These are phyloP conservation scores for Phalloptychus januarius DNA, from an alignment of 2,797 vertebrate species.

Conservation along the genomic window DNA sequence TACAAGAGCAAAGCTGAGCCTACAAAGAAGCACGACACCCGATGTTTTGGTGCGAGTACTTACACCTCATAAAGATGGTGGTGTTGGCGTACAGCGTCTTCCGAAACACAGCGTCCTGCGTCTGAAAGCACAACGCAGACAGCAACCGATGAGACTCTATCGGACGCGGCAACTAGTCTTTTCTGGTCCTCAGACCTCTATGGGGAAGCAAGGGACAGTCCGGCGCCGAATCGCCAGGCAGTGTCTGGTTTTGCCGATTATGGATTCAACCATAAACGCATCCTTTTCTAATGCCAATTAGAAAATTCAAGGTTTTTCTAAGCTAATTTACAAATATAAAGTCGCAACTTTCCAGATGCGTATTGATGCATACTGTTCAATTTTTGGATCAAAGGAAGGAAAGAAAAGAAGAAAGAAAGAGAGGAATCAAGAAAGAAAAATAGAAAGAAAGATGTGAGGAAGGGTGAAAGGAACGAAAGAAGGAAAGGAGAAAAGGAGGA, in stretches of 20 bases:
- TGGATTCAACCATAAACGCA: background rate
- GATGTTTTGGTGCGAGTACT: constrained; percentile 60
- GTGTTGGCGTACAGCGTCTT: constrained; percentile 93
- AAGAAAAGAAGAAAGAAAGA: background rate
- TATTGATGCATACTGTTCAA: background rate
- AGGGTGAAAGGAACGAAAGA: background rate
- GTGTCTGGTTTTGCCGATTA: background rate
- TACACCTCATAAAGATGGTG: constrained; percentile 91
- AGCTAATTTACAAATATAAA: background rate
- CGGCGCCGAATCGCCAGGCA: too few relatives aligned
- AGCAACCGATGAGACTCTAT: background rate
- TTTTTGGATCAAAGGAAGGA: background rate
- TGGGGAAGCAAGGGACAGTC: background rate
- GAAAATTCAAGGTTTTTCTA: background rate
- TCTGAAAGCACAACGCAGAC: constrained; percentile 74
- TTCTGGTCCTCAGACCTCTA: background rate
- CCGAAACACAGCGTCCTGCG: constrained; percentile 84
- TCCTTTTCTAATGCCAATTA: background rate
- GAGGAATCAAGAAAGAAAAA: too few relatives aligned
- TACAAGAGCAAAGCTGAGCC: background rate
- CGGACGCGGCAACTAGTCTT: too few relatives aligned
- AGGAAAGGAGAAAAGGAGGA: background rate
- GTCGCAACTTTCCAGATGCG: background rate
- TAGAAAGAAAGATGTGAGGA: too few relatives aligned
- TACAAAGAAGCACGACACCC: background rate